phyloP scores from a whole-genome alignment of 64 coral and sea anemone genomes.

The Dendronephthya gigantea region DNA sequence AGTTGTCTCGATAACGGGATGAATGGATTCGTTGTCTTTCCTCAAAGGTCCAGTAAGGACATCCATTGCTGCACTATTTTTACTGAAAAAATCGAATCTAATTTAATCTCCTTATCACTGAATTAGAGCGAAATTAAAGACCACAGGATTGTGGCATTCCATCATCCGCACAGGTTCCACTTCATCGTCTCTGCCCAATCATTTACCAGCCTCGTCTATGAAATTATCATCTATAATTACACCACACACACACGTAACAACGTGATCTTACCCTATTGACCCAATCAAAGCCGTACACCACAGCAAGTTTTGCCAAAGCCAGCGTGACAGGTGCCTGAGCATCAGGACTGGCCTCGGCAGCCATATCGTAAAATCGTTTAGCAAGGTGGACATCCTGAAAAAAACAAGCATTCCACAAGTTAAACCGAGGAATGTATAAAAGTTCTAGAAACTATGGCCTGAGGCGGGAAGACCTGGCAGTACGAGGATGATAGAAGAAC shows the following conservation, averaged over 20 bases:
- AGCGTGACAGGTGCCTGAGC: conserved; percentile 78
- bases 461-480: too few relatives aligned
- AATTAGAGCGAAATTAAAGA: background rate
- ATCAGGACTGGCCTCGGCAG: conserved; percentile 86
- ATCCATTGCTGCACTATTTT: too few relatives aligned
- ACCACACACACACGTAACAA: too few relatives aligned
- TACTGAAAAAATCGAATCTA: too few relatives aligned
- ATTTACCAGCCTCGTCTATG: too few relatives aligned
- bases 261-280: conserved; percentile 49
- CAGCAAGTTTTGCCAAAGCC: conserved; percentile 72
- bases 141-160: background rate
- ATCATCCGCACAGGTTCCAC: background rate
- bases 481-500: too few relatives aligned
- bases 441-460: too few relatives aligned
- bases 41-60: too few relatives aligned
- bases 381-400: conserved; percentile 81
- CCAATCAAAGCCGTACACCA: conserved; percentile 78
- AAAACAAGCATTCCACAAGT: background rate
- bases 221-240: too few relatives aligned
- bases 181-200: background rate
- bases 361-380: conserved; percentile 98
- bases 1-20: background rate
- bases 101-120: background rate
- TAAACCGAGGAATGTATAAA: background rate
- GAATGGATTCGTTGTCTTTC: background rate